Evolutionary conservation across 2,113 vertebrate genomes (phyloP).

Genomic region (Xiphias gladius): DNA sequence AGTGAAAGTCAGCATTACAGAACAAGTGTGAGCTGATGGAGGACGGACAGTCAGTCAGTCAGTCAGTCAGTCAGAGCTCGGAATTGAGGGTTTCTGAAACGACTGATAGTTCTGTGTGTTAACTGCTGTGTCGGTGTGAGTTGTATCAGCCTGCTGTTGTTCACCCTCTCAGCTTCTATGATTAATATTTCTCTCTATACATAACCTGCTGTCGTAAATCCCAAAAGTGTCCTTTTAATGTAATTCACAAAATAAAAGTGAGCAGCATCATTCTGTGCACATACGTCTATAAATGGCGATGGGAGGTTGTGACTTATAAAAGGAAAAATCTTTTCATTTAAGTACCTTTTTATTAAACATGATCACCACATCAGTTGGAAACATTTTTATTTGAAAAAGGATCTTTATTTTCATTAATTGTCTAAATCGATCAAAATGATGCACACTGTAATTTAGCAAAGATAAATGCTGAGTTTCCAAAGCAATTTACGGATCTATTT

Average conservation of each 20-base stretch:
- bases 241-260: not conserved
- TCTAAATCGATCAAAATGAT: not conserved
- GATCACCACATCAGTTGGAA: not conserved
- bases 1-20: conserved; percentile 47
- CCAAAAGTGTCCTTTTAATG: not conserved
- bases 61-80: too few species aligned
- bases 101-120: conserved; percentile 34
- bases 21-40: conserved; percentile 8
- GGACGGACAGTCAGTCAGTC: not conserved
- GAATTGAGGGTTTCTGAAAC: conserved; percentile 26
- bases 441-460: not conserved
- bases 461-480: not conserved
- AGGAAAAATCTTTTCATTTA: not conserved
- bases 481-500: not conserved
- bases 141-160: conserved; percentile 56
- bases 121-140: conserved; percentile 45
- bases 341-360: not conserved
- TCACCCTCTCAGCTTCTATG: conserved; percentile 16
- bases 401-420: too few species aligned
- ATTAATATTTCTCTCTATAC: not conserved
- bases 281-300: not conserved
- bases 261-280: not conserved
- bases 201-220: not conserved
- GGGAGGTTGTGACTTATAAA: not conserved
- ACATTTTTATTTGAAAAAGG: not conserved